phyloP scores from a whole-genome alignment of 2,797 vertebrate species.

The Pelobates cultripes region DNA sequence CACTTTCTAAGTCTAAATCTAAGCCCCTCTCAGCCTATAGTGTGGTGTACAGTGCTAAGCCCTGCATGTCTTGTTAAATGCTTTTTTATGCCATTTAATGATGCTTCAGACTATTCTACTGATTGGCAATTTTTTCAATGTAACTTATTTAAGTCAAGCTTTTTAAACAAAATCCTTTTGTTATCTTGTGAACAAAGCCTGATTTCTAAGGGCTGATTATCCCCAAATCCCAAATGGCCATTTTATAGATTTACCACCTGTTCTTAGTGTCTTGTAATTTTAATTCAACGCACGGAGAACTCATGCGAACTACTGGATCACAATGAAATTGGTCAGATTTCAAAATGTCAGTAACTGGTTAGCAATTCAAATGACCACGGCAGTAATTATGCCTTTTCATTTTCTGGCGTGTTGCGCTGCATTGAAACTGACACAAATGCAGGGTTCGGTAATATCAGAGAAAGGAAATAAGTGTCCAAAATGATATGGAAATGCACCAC shows the following conservation, averaged over 20 bases:
- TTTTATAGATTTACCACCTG: conserved; percentile 7
- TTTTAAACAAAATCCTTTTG: too few species aligned
- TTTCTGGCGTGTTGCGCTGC: conserved; percentile 74
- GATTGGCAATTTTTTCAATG: too few species aligned
- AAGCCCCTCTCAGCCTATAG: too few species aligned
- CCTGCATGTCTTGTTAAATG: too few species aligned
- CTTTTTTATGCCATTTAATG: too few species aligned
- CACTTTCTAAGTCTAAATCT: too few species aligned
- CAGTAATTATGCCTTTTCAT: conserved; percentile 82
- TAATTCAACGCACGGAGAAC: conserved; percentile 63
- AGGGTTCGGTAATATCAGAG: conserved; percentile 75
- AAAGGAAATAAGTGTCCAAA: conserved; percentile 78
- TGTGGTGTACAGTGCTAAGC: too few species aligned
- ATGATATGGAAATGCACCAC: conserved; percentile 77
- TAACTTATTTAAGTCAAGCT: too few species aligned
- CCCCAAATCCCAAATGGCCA: neutral
- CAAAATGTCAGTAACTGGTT: conserved; percentile 85
- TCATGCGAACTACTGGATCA: conserved; percentile 68
- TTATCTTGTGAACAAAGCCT: too few species aligned
- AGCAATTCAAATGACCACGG: conserved; percentile 81
- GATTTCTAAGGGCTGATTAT: too few species aligned
- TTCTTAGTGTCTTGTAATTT: conserved; percentile 10
- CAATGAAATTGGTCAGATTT: conserved; percentile 73
- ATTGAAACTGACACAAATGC: conserved; percentile 78
- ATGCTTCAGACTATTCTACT: too few species aligned